Conservation (phyloP, 1,140 invertebrate genomes). For the Camponotus pennsylvanicus region DNA sequence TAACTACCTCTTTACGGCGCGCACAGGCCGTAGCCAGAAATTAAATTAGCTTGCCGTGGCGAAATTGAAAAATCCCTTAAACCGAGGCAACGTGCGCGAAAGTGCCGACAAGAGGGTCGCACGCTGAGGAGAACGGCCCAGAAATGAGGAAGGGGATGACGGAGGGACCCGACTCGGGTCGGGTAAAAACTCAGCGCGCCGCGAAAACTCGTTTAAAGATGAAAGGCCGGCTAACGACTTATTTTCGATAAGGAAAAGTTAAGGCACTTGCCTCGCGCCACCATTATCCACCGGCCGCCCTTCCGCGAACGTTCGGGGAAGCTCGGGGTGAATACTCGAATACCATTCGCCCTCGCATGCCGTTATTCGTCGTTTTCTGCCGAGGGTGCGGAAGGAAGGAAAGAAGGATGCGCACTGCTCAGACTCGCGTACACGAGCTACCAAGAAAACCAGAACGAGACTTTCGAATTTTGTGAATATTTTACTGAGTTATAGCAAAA, state of each 20-base stretch:
- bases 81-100: conserved; percentile 79
- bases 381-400: conserved; percentile 46
- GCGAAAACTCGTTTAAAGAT: conserved; percentile 87
- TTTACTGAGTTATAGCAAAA: too few relatives aligned
- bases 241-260: conserved; percentile 87
- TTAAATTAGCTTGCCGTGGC: conserved; percentile 82
- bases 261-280: conserved; percentile 78
- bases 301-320: conserved; percentile 46
- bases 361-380: conserved; percentile 48
- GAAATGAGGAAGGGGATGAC: background rate
- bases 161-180: conserved; percentile 8
- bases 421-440: conserved; percentile 6
- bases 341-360: conserved; percentile 56
- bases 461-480: background rate
- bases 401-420: conserved; percentile 42
- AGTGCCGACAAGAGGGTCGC: conserved; percentile 60
- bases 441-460: background rate
- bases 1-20: conserved; percentile 65
- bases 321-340: conserved; percentile 69
- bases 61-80: conserved; percentile 85
- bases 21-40: conserved; percentile 69
- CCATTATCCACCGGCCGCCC: conserved; percentile 64
- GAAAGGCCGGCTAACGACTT: conserved; percentile 86
- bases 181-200: conserved; percentile 81
- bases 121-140: conserved; percentile 19